These are phyloP conservation scores for Patella depressa DNA, from an alignment of 2,888 invertebrate species.

Conservation along the genomic window DNA sequence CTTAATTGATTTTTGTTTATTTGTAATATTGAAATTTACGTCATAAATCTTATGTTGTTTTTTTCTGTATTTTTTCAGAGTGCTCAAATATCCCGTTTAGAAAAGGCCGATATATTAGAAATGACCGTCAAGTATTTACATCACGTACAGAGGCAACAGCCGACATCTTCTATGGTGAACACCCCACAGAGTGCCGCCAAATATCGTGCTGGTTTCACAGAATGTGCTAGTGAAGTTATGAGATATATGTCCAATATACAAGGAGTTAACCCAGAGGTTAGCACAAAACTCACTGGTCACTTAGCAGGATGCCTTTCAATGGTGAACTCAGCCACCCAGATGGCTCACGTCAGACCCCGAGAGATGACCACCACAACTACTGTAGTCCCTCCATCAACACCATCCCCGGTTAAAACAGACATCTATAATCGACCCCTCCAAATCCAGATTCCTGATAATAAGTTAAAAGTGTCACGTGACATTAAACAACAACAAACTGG, in stretches of 20 bases:
- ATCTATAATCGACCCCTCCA: neutral
- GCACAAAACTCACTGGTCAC: constrained; percentile 57
- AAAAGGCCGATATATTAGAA: constrained; percentile 5
- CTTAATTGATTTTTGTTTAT: no score
- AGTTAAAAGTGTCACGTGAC: neutral
- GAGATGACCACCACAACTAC: no score
- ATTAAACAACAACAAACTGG: neutral
- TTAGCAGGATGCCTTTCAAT: constrained; percentile 53
- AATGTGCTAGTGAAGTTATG: constrained; percentile 66
- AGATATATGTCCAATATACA: constrained; percentile 59
- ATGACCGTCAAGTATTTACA: constrained; percentile 2
- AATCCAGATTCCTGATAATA: constrained; percentile 9
- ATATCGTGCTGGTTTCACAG: constrained; percentile 64
- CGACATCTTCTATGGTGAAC: neutral
- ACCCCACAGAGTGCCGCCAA: constrained; percentile 35
- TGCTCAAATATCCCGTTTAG: constrained; percentile 9
- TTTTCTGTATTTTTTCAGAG: neutral
- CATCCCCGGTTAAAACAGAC: neutral
- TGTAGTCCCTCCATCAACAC: neutral
- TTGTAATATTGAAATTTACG: no score
- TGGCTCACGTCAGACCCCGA: neutral
- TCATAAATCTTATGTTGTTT: neutral
- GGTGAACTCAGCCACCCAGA: constrained; percentile 5
- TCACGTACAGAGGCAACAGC: neutral
- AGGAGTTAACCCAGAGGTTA: constrained; percentile 55